These are phyloP conservation scores for Cepaea nemoralis DNA, from an alignment of 1,140 invertebrate genomes.

Conservation along the genomic window DNA sequence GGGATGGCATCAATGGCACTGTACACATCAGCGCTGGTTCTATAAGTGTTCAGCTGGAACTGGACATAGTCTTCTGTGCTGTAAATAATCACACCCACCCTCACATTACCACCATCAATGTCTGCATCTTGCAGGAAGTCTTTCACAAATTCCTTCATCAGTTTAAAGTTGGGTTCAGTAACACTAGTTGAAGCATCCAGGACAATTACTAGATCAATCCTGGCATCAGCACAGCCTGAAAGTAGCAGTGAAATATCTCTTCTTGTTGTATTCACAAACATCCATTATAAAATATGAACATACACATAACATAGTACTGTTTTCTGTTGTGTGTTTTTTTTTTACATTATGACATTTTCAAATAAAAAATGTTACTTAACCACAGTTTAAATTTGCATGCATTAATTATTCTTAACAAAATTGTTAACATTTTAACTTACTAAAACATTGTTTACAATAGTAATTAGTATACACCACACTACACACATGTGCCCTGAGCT, in stretches of 20 bases:
- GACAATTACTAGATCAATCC: constrained; percentile 15
- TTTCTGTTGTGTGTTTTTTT: no score
- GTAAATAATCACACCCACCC: constrained; percentile 24
- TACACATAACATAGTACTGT: no score
- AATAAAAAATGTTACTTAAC: no score
- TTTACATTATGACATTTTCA: no score
- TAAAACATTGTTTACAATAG: no score
- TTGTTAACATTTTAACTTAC: no score
- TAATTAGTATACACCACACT: no score
- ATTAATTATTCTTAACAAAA: no score
- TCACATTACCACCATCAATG: constrained; percentile 24
- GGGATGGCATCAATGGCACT: constrained; percentile 25
- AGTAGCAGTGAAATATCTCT: background rate
- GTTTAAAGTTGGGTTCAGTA: constrained; percentile 26
- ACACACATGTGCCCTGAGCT: no score
- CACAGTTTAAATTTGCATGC: no score
- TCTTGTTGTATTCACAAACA: no score
- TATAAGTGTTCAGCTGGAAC: constrained; percentile 24
- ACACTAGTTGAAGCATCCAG: constrained; percentile 26
- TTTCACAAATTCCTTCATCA: constrained; percentile 26
- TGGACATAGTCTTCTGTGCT: constrained; percentile 22
- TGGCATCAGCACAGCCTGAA: constrained; percentile 23
- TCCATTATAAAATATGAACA: no score
- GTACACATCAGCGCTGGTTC: constrained; percentile 16
- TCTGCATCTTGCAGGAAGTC: constrained; percentile 19